Evolutionary conservation across 2,797 vertebrate genomes (phyloP).

Genomic region (Synaphobranchus kaupii): DNA sequence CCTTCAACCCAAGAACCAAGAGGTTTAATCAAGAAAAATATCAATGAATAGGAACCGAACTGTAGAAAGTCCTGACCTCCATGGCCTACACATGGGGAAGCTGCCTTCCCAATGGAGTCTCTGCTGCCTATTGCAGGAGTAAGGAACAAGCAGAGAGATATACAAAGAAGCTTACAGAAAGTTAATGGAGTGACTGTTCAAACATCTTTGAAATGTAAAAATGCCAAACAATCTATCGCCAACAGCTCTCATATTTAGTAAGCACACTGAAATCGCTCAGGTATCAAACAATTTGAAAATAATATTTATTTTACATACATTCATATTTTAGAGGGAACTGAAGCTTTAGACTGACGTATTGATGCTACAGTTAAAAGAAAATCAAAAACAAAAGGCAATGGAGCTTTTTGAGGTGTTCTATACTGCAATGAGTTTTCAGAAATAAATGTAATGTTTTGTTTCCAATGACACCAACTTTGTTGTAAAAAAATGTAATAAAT

Average conservation of each 20-base stretch:
- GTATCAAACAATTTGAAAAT: background rate
- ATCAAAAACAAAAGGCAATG: background rate
- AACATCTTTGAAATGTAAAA: background rate
- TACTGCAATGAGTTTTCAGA: background rate
- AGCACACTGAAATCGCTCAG: background rate
- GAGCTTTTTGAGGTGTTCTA: background rate
- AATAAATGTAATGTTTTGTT: background rate
- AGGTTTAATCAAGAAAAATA: background rate
- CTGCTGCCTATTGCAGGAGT: background rate
- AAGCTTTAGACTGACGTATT: background rate
- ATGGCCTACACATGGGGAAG: background rate
- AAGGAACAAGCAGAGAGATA: background rate
- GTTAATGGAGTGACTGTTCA: conserved; percentile 3
- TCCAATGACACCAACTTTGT: background rate
- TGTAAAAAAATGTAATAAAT: background rate
- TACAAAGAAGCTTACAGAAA: background rate
- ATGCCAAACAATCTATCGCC: background rate
- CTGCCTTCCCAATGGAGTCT: background rate
- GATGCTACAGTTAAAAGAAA: background rate
- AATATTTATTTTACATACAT: background rate
- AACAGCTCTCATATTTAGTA: background rate
- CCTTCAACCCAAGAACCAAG: background rate
- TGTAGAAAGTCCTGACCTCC: background rate
- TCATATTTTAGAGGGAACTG: background rate
- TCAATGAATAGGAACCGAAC: background rate